Base-by-base conservation (phyloP, 2,888 invertebrate species). In the Drosophila bunnanda region DNA sequence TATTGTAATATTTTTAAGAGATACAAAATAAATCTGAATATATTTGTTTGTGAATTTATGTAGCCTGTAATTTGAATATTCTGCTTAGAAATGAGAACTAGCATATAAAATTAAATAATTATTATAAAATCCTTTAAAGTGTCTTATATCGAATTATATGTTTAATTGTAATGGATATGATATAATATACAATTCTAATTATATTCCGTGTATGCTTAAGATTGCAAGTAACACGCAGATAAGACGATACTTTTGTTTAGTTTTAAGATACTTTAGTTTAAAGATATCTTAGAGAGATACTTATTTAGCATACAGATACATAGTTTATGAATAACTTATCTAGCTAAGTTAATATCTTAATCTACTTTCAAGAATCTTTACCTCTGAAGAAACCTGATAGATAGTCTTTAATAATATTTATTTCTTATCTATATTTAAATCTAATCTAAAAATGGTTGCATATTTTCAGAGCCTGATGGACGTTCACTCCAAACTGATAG, bases 401-500 rank as follows among this genome's bases (percentile, higher is more conserved):
- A 0, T 30, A 20, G 8, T n/a, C 3, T n/a, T 15, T 15, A 15
- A 32, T 13, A 20, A 17, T 34, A 15, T 22, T 1, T 15, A 20
- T 15, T 20, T 2, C 9, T 50, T 20, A 20, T 13, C 4, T 6
- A 22, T 22, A 10, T 13, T 9, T 15, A 28, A n/a, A 17, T 32
- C 17, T 20, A 25, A 46, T 44, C 13, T 8, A 17, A n/a, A 20
- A 20, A 10, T 28, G 39, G 9, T 36, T 20, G 57, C 20, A 9
- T 56, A 12, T 46, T 82, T 82, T 8, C 83, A 97, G 97, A 96
- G 96, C 91, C 94, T 97, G 93, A 96, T 96, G 94, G 95, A 94
- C 90, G 95, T 97, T 89, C 97, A 97, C 93, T 96, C 95, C 93
- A 96, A 96, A 93, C 94, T 97, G 93, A 96, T 97, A 91, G 95